Evolutionary conservation across 2,797 vertebrate species (phyloP).

Genomic region (Halcyon badia): DNA sequence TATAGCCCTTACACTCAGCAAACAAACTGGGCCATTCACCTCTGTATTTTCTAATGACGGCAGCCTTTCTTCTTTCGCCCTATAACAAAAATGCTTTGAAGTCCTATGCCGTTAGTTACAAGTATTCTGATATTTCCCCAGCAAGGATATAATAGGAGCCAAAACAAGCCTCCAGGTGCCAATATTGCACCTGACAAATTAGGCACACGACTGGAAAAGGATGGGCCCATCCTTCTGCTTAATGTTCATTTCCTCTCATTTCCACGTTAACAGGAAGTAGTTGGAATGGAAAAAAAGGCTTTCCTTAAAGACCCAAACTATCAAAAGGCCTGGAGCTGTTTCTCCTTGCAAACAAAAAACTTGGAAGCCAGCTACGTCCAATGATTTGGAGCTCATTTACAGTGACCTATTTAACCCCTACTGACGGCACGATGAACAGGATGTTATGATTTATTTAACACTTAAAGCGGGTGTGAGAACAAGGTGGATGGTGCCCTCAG

Average conservation of each 20-base stretch:
- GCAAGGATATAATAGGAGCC: slow-evolving; percentile 83
- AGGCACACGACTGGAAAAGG: slow-evolving; percentile 95
- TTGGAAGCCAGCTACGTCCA: slow-evolving; percentile 73
- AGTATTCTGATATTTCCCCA: slow-evolving; percentile 86
- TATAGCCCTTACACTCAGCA: slow-evolving; percentile 67
- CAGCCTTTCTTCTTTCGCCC: slow-evolving; percentile 72
- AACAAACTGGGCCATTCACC: slow-evolving; percentile 75
- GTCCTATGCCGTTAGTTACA: slow-evolving; percentile 78
- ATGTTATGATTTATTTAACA: slow-evolving; percentile 93
- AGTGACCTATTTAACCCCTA: slow-evolving; percentile 75
- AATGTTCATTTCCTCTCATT: slow-evolving; percentile 90
- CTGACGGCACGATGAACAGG: slow-evolving; percentile 87
- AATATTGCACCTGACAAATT: slow-evolving; percentile 91
- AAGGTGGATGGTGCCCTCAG: slow-evolving; percentile 89
- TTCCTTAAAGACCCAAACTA: slow-evolving; percentile 82
- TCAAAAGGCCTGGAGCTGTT: slow-evolving; percentile 76
- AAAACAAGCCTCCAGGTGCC: slow-evolving; percentile 90
- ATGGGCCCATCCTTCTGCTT: slow-evolving; percentile 88
- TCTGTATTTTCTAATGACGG: slow-evolving; percentile 70
- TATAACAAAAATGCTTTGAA: slow-evolving; percentile 81
- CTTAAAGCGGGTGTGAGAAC: slow-evolving; percentile 85
- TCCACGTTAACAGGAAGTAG: slow-evolving; percentile 91
- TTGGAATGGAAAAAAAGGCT: slow-evolving; percentile 84
- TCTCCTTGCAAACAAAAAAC: slow-evolving; percentile 81
- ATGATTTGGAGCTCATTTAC: slow-evolving; percentile 74